Percentiles rank a stretch among this genome's conserved stretches.
phyloP scores from a whole-genome alignment of 1,140 invertebrate genomes.

The Lepidotrigona ventralis region DNA sequence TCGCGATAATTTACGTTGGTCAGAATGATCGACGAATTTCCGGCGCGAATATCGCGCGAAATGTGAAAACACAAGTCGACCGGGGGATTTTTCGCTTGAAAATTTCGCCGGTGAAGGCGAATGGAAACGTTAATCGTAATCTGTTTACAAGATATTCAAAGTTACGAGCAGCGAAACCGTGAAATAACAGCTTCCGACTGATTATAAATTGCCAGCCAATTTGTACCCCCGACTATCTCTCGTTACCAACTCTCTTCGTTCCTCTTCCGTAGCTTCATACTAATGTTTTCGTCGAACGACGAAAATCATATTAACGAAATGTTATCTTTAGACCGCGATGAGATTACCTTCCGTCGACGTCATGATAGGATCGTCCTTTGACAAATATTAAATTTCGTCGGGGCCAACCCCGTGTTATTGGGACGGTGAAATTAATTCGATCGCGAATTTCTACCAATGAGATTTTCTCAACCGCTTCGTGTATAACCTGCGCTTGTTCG shows the following conservation, averaged over 20 bases:
- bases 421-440: slow-evolving; percentile 3
- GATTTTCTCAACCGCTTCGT: neutral
- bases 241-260: too few relatives aligned
- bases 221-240: too few relatives aligned
- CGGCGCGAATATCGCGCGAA: neutral
- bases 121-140: neutral
- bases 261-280: neutral
- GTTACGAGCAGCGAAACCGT: neutral
- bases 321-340: slow-evolving; percentile 42
- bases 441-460: slow-evolving; percentile 7
- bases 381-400: slow-evolving; percentile 40
- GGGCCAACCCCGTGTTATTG: neutral
- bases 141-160: slow-evolving; percentile 31
- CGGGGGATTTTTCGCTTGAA: neutral
- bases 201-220: slow-evolving; percentile 25
- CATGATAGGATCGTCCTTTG: slow-evolving; percentile 12
- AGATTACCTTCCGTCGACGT: slow-evolving; percentile 29
- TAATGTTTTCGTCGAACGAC: slow-evolving; percentile 27
- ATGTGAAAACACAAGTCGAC: neutral
- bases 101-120: neutral
- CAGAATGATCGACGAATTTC: slow-evolving; percentile 7
- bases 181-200: slow-evolving; percentile 15
- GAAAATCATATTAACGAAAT: slow-evolving; percentile 39
- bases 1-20: neutral
- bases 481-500: neutral